Conservation (phyloP, 1,140 invertebrate genomes). For the Melitaea cinxia region DNA sequence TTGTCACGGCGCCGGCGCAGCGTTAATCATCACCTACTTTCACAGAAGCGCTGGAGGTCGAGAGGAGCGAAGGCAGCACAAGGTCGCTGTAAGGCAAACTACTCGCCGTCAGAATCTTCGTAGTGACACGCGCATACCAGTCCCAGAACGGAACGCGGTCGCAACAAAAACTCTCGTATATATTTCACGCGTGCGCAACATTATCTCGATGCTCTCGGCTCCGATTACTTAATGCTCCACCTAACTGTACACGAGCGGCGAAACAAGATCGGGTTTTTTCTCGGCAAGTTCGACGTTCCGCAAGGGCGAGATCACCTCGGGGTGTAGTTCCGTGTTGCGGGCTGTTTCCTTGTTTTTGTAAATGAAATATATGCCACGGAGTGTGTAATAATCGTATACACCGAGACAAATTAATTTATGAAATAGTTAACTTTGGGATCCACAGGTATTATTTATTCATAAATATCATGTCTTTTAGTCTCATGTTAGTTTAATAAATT, state of each 20-base stretch:
- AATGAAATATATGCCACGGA: conserved; percentile 6
- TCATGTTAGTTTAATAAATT: conserved; percentile 34
- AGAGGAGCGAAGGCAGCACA: conserved; percentile 51
- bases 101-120: conserved; percentile 74
- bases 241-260: conserved; percentile 73
- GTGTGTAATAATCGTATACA: background rate
- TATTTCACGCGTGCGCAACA: conserved; percentile 80
- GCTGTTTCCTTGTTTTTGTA: conserved; percentile 30
- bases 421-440: background rate
- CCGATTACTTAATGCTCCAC: conserved; percentile 78
- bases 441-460: no score
- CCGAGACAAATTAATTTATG: background rate
- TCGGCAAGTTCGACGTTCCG: conserved; percentile 73
- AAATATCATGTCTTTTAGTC: no score
- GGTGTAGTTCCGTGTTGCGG: conserved; percentile 46
- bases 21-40: conserved; percentile 70
- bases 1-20: conserved; percentile 24
- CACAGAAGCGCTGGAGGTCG: conserved; percentile 56
- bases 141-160: conserved; percentile 72
- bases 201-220: conserved; percentile 75
- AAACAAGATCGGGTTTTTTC: conserved; percentile 76
- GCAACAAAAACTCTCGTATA: conserved; percentile 78
- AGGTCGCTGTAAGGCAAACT: conserved; percentile 79
- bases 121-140: conserved; percentile 76
- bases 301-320: conserved; percentile 52